A percentile compares a stretch with the other conserved stretches of the same genome.
These are phyloP conservation scores for Cephus runcator DNA, from an alignment of 2,888 invertebrate species.

Conservation along the genomic window DNA sequence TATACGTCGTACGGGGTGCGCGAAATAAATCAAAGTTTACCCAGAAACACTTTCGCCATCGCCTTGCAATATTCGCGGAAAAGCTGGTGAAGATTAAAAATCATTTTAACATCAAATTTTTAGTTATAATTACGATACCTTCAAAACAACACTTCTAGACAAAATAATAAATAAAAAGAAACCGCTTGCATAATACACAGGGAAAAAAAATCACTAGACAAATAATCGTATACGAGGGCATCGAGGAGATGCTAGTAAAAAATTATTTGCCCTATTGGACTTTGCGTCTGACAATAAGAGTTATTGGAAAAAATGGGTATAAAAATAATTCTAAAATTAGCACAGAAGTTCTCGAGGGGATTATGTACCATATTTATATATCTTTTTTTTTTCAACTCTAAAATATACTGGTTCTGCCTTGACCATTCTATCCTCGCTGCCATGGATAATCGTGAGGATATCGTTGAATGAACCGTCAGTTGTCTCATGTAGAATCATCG, in stretches of 20 bases:
- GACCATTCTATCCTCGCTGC: not conserved
- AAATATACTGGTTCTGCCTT: not conserved
- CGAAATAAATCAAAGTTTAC: not conserved
- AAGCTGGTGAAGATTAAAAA: not conserved
- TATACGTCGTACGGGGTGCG: not conserved
- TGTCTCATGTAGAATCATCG: not conserved
- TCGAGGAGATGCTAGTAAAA: not conserved
- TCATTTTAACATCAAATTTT: too few species aligned
- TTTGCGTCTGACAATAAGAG: not conserved
- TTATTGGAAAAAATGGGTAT: not conserved
- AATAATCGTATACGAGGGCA: not conserved
- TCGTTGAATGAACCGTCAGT: not conserved
- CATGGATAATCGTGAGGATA: not conserved
- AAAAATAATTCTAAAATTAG: not conserved
- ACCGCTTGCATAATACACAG: not conserved
- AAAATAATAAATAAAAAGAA: not conserved
- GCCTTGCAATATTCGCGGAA: not conserved
- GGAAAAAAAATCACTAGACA: not conserved
- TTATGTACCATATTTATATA: not conserved
- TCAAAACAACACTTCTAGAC: not conserved
- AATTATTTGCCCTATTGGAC: not conserved
- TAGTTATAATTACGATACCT: not conserved
- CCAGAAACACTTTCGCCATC: not conserved
- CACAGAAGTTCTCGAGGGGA: not conserved
- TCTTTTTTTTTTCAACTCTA: not conserved